Conservation (phyloP, 2,888 invertebrate genomes). For the Rhogogaster chlorosoma region DNA sequence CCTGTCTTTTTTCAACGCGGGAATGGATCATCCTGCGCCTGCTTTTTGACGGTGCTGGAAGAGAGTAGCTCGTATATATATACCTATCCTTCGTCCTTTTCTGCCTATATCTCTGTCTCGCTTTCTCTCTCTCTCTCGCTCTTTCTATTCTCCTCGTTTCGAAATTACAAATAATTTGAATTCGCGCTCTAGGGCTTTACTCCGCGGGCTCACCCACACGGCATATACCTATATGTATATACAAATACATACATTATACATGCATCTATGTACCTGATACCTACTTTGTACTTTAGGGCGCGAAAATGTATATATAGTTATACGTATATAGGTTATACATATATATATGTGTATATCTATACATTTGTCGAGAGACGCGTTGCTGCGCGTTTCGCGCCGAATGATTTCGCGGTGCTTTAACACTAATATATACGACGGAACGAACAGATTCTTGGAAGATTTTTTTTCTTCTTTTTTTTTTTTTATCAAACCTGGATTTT, state of each 20-base stretch:
- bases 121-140: neutral
- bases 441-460: neutral
- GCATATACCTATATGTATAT: neutral
- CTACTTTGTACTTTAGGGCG: neutral
- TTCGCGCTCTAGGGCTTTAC: conserved; percentile 12
- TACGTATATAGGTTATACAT: neutral
- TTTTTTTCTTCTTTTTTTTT: neutral
- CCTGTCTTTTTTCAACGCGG: neutral
- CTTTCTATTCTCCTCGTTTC: neutral
- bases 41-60: conserved; percentile 3
- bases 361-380: neutral
- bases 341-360: neutral
- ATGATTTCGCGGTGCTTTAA: neutral
- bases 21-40: neutral
- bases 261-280: neutral
- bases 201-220: neutral
- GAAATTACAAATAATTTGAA: conserved; percentile 24
- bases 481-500: neutral
- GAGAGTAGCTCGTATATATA: neutral
- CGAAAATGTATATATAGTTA: neutral
- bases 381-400: neutral
- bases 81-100: neutral
- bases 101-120: neutral
- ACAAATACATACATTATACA: neutral
- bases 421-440: neutral